Percentiles rank a stretch among this genome's conserved stretches.
These are phyloP conservation scores for Panulirus ornatus DNA, from an alignment of 1,140 invertebrate genomes.

Conservation along the genomic window DNA sequence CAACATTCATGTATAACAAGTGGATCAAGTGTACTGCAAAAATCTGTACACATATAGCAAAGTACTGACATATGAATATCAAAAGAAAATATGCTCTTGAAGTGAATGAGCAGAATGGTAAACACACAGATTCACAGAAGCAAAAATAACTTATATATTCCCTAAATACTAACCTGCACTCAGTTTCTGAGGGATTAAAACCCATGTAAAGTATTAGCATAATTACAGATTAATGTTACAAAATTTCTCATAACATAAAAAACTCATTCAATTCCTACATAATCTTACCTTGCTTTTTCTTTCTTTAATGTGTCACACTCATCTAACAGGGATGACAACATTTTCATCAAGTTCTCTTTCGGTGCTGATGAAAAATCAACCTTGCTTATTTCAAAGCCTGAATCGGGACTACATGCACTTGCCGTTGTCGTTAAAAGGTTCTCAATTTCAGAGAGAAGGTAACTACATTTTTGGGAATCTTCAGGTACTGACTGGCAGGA, in stretches of 20 bases:
- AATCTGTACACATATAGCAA: too few relatives aligned
- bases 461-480: constrained; percentile 12
- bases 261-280: neutral
- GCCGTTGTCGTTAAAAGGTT: constrained; percentile 8
- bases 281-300: constrained; percentile 57
- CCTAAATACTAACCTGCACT: too few relatives aligned
- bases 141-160: too few relatives aligned
- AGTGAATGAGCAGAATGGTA: too few relatives aligned
- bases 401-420: constrained; percentile 12
- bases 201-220: too few relatives aligned
- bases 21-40: too few relatives aligned
- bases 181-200: too few relatives aligned
- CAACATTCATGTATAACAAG: too few relatives aligned
- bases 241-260: neutral
- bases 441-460: constrained; percentile 39
- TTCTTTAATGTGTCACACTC: constrained; percentile 56
- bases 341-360: constrained; percentile 63
- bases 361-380: constrained; percentile 54
- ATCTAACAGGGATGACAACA: constrained; percentile 48
- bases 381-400: constrained; percentile 38
- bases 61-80: too few relatives aligned
- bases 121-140: too few relatives aligned
- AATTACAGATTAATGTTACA: too few relatives aligned
- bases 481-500: neutral
- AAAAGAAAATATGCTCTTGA: too few relatives aligned